Evolutionary conservation across 2,888 invertebrate species (phyloP).

Genomic region (Eucera pruinosa): DNA sequence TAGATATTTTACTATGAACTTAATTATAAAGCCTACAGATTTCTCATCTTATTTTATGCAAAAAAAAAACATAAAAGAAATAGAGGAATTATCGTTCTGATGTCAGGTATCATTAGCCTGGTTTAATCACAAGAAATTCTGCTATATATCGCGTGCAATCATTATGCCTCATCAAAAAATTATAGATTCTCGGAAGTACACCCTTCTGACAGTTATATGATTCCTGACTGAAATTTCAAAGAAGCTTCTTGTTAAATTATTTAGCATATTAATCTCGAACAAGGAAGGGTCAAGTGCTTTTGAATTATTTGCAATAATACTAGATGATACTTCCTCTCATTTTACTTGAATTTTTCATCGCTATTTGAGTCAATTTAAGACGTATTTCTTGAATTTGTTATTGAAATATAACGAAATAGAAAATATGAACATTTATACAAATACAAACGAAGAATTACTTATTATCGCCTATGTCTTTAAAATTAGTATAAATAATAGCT

Average conservation of each 20-base stretch:
- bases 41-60: not conserved
- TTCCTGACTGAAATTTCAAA: not conserved
- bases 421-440: too few relatives aligned
- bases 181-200: not conserved
- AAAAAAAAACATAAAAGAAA: not conserved
- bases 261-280: not conserved
- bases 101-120: constrained; percentile 28
- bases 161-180: constrained; percentile 15
- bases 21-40: too few relatives aligned
- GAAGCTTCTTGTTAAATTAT: not conserved
- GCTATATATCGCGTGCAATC: constrained; percentile 10
- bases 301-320: too few relatives aligned
- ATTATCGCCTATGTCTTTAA: too few relatives aligned
- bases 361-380: not conserved
- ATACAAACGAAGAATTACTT: too few relatives aligned
- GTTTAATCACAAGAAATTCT: constrained; percentile 1
- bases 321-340: not conserved
- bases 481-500: too few relatives aligned
- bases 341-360: not conserved
- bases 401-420: too few relatives aligned
- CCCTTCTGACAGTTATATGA: constrained; percentile 7
- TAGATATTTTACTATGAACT: too few relatives aligned
- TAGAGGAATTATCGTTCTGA: constrained; percentile 30
- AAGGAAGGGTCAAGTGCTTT: not conserved
- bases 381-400: too few relatives aligned